These are phyloP conservation scores for Struthidea cinerea DNA, from an alignment of 2,113 vertebrate genomes.

Conservation along the genomic window DNA sequence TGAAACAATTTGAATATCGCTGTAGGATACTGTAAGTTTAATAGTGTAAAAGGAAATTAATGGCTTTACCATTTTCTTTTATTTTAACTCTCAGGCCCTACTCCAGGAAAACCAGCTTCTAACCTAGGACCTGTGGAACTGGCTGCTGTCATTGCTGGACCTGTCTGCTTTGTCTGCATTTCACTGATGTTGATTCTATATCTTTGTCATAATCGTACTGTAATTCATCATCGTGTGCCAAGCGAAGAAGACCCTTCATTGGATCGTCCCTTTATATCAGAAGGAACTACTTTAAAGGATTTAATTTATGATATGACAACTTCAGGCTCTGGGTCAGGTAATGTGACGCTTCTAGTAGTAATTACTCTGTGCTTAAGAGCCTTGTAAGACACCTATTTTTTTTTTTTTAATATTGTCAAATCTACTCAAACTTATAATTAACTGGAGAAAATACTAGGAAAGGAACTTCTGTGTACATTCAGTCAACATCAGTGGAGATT, in stretches of 20 bases:
- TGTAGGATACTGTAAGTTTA: not conserved
- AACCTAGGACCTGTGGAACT: slow-evolving; percentile 88
- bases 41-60: not conserved
- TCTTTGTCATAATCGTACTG: slow-evolving; percentile 89
- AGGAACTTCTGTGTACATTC: not conserved
- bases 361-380: not conserved
- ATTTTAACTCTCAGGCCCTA: slow-evolving; percentile 55
- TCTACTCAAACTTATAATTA: not conserved
- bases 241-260: slow-evolving; percentile 93
- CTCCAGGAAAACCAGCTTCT: slow-evolving; percentile 64
- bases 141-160: slow-evolving; percentile 91
- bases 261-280: slow-evolving; percentile 94
- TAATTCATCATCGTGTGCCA: slow-evolving; percentile 91
- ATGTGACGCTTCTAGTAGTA: not conserved
- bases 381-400: not conserved
- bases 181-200: slow-evolving; percentile 90
- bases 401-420: not conserved
- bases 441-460: not conserved
- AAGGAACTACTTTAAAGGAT: slow-evolving; percentile 95
- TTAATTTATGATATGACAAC: slow-evolving; percentile 99
- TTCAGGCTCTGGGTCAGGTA: slow-evolving; percentile 95
- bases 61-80: not conserved
- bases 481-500: not conserved
- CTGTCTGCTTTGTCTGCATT: slow-evolving; percentile 93
- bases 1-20: not conserved